Evolutionary conservation across 2,888 invertebrate genomes (phyloP).

Genomic region (Nephrotoma appendiculata): DNA sequence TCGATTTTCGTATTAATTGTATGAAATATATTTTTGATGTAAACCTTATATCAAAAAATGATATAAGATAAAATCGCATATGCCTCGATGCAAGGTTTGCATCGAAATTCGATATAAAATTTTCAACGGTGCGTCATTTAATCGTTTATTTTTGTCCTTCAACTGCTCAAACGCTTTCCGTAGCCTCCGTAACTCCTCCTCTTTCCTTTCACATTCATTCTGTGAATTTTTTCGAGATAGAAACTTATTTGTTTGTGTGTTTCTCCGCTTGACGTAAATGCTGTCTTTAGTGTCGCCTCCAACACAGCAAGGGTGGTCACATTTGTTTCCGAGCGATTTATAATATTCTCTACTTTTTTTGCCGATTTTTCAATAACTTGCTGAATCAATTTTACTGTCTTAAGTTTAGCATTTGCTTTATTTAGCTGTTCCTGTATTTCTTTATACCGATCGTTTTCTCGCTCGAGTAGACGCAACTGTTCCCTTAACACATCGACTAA

Average conservation of each 20-base stretch:
- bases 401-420: neutral
- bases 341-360: neutral
- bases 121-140: neutral
- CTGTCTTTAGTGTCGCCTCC: conserved; percentile 41
- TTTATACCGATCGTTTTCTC: neutral
- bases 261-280: neutral
- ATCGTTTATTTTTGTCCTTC: neutral
- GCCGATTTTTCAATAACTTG: neutral
- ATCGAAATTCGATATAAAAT: no score
- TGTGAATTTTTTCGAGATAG: neutral
- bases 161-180: neutral
- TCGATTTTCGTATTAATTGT: no score
- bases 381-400: neutral
- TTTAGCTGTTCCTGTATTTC: neutral
- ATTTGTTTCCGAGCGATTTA: no score
- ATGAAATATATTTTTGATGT: no score
- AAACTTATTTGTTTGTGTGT: neutral
- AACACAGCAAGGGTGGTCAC: conserved; percentile 43
- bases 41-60: no score
- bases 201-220: neutral
- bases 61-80: no score
- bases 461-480: neutral
- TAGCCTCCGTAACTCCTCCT: neutral
- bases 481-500: neutral
- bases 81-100: no score